Evolutionary conservation across 2,113 vertebrate genomes (phyloP), one percentile per base, ranked within the genome.

Genomic region (Xiphophorus couchianus): DNA sequence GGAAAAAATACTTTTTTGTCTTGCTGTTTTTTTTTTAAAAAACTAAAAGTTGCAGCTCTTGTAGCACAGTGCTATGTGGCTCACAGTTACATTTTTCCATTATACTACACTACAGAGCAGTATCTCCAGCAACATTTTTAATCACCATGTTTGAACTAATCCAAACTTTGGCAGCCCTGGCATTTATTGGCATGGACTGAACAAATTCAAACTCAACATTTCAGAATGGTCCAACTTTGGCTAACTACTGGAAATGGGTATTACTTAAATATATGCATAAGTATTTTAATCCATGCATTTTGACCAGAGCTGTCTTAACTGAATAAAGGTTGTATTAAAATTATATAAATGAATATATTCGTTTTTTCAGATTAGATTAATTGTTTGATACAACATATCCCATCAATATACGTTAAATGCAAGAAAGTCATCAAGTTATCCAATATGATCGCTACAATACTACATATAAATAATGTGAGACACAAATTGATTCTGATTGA

Each of bases 51-150:
- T 48, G 0, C 14, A 74, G 27, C 62, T 51, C 27, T 48, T 11
- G 19, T 58, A 58, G 51, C 51, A 12, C 27, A 9, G 19, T 25
- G 14, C 31, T 48, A 42, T 29, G 25, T 54, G 39, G 22, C 54
- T 71, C 13, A 28, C 54, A 65, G 28, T 42, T 19, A 15, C 42
- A 58, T 14, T 67, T 13, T 15, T 35, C 30, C 15, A 44, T 39
- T 58, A 9, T 42, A 74, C 67, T 27, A 30, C 13, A 19, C 9
- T 67, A 68, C 19, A 63, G 51, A 80, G 30, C 60, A 25, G 33
- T 51, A 65, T 65, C 44, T 44, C 61, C 30, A 44, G 61, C 33
- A 58, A 17, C n/a, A 69, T 25, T 48, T 48, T 39, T 62, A 7
- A 14, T 61, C 6, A 15, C 31, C 15, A 12, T 25, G 64, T 66